phyloP scores from a whole-genome alignment of 2,888 invertebrate species.

The Anodontia alba region DNA sequence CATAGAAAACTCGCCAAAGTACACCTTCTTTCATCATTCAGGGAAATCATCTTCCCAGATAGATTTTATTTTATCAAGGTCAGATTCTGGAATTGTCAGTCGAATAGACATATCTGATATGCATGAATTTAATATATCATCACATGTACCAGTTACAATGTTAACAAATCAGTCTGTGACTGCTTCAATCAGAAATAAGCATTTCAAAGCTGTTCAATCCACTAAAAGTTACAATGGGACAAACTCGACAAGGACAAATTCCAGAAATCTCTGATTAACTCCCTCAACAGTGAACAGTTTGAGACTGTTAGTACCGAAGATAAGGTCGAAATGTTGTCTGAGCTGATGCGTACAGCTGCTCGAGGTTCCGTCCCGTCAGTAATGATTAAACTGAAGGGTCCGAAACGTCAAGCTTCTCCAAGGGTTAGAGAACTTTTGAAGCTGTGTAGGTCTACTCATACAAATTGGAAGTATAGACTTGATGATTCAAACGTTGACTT shows the following conservation, averaged over 20 bases:
- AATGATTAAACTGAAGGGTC: too few species aligned
- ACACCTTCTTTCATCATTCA: slow-evolving; percentile 1
- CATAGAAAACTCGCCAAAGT: neutral
- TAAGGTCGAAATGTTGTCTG: neutral
- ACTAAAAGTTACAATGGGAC: neutral
- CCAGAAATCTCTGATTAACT: neutral
- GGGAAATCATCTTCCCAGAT: neutral
- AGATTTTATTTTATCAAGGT: neutral
- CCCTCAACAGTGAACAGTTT: neutral
- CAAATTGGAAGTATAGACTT: neutral
- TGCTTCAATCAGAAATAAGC: too few species aligned
- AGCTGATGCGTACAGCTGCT: neutral
- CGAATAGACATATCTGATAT: neutral
- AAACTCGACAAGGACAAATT: neutral
- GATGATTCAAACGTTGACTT: neutral
- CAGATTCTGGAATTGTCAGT: neutral
- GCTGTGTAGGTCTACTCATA: neutral
- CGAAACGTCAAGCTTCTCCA: neutral
- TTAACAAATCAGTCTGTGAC: neutral
- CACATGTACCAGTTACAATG: slow-evolving; percentile 1
- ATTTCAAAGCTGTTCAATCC: neutral
- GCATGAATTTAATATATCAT: neutral
- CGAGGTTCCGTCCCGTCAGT: neutral
- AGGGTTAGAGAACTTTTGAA: slow-evolving; percentile 6
- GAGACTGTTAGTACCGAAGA: neutral